phyloP scores from a whole-genome alignment of 2,888 invertebrate genomes.

The Romanomermis culicivorax region DNA sequence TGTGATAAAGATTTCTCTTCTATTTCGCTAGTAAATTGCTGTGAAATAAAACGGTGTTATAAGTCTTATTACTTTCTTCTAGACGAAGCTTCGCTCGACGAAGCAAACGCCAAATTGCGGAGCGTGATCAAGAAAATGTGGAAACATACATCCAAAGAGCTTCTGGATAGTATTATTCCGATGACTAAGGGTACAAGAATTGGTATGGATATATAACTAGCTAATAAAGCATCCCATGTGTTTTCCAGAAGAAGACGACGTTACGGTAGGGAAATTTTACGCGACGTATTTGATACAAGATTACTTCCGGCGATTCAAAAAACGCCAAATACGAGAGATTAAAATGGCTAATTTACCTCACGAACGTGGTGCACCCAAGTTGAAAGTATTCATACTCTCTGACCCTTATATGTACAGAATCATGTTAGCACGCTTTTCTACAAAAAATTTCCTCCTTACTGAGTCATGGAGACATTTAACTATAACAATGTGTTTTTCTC shows the following conservation, averaged over 20 bases:
- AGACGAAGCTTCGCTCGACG: constrained; percentile 43
- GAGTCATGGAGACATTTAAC: too few species aligned
- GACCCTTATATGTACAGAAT: too few species aligned
- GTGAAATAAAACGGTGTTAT: too few species aligned
- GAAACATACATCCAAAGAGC: not conserved
- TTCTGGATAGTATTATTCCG: constrained; percentile 1
- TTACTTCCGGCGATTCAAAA: constrained; percentile 88
- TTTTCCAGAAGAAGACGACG: constrained; percentile 53
- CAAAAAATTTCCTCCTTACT: too few species aligned
- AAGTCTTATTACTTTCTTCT: too few species aligned
- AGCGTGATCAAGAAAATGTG: constrained; percentile 72
- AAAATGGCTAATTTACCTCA: constrained; percentile 31
- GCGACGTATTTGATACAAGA: constrained; percentile 95
- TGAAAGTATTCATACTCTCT: too few species aligned
- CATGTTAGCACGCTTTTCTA: too few species aligned
- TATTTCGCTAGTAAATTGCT: too few species aligned
- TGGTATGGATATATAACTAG: not conserved
- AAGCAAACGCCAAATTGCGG: constrained; percentile 66
- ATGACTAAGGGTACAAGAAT: not conserved
- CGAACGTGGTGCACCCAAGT: too few species aligned
- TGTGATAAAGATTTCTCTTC: not conserved
- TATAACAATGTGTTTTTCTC: too few species aligned
- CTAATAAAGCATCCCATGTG: not conserved
- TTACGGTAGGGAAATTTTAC: constrained; percentile 93
- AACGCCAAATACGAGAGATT: constrained; percentile 42